These are phyloP conservation scores for Montifringilla adamsi DNA, from an alignment of 2,113 vertebrate species.

Conservation along the genomic window DNA sequence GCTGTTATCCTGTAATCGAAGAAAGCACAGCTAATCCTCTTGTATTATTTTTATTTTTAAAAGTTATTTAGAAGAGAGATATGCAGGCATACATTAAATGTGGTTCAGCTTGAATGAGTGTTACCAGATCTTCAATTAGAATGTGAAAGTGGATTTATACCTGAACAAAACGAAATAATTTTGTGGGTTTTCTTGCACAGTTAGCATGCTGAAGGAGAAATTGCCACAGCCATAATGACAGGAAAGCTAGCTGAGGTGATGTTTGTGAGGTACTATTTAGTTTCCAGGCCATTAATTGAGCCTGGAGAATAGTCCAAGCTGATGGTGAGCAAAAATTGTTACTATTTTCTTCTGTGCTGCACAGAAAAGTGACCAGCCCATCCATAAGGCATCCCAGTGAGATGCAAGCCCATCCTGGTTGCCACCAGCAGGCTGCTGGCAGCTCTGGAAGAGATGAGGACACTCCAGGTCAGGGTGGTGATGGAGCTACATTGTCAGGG, in stretches of 20 bases:
- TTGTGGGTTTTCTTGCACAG: neutral
- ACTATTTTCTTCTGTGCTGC: neutral
- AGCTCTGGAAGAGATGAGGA: neutral
- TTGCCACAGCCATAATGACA: neutral
- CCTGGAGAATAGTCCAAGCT: neutral
- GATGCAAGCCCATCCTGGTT: neutral
- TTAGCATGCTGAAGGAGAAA: neutral
- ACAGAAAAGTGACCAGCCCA: fast-evolving
- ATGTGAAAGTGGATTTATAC: neutral
- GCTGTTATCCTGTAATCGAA: neutral
- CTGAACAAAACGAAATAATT: neutral
- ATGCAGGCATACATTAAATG: neutral
- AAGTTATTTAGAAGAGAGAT: neutral
- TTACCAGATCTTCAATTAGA: neutral
- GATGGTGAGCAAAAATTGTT: neutral
- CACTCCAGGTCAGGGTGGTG: neutral
- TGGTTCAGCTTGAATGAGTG: neutral
- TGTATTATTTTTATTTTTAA: no score
- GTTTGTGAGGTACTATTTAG: neutral
- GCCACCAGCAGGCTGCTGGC: neutral
- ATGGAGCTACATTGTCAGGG: neutral
- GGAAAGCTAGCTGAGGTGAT: neutral
- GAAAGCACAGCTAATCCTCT: neutral
- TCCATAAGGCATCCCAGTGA: neutral
- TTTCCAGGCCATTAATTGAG: neutral